Evolutionary conservation across 2,888 invertebrate species (phyloP).

Genomic region (Cephus pygmeus): DNA sequence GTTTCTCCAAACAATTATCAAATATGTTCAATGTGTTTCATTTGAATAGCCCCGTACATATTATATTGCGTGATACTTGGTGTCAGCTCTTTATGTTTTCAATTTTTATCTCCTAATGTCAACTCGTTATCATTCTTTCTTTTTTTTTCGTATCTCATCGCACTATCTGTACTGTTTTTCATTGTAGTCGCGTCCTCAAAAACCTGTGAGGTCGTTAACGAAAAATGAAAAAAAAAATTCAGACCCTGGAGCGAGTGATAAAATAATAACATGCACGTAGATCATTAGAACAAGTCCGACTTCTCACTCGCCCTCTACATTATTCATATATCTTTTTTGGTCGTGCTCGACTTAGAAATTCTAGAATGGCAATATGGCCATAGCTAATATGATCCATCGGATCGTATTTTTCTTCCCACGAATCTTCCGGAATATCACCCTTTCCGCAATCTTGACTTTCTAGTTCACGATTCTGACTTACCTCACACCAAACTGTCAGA

Average conservation of each 20-base stretch:
- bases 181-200: not conserved
- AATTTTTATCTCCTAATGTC: slow-evolving; percentile 27
- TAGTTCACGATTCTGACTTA: not conserved
- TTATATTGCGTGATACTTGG: slow-evolving; percentile 47
- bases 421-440: not conserved
- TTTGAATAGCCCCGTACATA: not conserved
- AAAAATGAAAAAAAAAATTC: not conserved
- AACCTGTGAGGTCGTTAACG: not conserved
- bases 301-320: not conserved
- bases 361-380: slow-evolving; percentile 25
- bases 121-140: not conserved
- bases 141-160: not conserved
- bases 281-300: not conserved
- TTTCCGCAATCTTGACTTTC: not conserved
- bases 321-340: slow-evolving; percentile 6
- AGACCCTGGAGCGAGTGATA: not conserved
- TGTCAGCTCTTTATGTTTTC: slow-evolving; percentile 39
- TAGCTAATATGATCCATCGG: not conserved
- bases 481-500: not conserved
- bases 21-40: not conserved
- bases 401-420: not conserved
- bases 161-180: not conserved
- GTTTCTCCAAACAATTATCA: not conserved
- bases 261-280: not conserved
- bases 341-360: slow-evolving; percentile 11